Conservation (phyloP, 92 coral and sea anemone species). For the Phymanthus crucifer region DNA sequence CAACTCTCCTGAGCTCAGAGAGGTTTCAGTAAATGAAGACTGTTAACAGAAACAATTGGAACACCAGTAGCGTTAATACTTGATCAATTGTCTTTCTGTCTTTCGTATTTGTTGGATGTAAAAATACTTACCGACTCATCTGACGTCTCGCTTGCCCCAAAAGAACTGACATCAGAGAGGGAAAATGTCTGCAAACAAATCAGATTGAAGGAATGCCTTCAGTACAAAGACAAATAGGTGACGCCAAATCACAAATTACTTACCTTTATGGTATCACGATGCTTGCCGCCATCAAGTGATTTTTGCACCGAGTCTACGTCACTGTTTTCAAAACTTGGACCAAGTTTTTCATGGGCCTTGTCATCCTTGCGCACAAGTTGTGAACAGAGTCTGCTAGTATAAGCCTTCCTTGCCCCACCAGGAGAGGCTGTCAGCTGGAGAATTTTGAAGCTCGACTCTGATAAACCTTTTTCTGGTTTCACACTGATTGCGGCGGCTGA, state of each 20-base stretch:
- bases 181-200: no score
- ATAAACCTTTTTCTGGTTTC: background rate
- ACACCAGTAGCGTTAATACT: background rate
- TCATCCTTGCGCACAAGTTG: no score
- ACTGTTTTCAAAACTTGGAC: background rate
- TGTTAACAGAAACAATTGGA: background rate
- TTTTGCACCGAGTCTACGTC: background rate
- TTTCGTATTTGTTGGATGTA: background rate
- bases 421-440: no score
- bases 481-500: background rate
- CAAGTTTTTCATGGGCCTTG: background rate
- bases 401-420: no score
- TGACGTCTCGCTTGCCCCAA: no score
- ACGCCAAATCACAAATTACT: background rate
- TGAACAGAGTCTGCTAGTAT: no score
- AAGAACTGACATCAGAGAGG: no score
- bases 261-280: background rate
- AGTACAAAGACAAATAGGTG: no score
- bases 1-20: conserved; percentile 3
- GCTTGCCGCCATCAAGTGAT: background rate
- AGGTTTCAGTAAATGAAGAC: background rate
- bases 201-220: background rate
- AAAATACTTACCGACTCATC: background rate
- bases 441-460: no score
- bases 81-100: no score